Conservation (phyloP, 2,113 vertebrate genomes). For the Probosciger aterrimus region DNA sequence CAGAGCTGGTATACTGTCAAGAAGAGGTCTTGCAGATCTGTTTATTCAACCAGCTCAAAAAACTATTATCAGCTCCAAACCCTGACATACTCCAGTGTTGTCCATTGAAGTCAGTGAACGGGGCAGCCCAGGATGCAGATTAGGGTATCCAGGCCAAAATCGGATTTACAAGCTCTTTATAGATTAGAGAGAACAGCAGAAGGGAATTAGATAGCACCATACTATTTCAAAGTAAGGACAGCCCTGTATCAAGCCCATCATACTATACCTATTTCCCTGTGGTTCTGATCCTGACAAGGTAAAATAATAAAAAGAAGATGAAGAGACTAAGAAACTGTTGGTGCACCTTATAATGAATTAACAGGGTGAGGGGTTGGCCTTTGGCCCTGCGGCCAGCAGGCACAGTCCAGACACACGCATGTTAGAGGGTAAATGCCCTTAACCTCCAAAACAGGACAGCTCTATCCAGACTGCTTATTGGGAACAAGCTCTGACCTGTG, state of each 20-base stretch:
- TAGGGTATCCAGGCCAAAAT: conserved; percentile 14
- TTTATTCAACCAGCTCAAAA: background rate
- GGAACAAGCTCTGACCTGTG: background rate
- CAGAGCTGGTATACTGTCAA: conserved; percentile 19
- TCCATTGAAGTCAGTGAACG: background rate
- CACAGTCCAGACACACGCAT: background rate
- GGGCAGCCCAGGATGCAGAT: background rate
- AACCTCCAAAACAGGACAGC: background rate
- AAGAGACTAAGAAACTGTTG: background rate
- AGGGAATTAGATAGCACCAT: background rate
- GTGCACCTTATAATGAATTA: background rate
- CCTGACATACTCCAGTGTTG: background rate
- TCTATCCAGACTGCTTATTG: background rate
- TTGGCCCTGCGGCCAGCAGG: background rate
- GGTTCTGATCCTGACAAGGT: background rate
- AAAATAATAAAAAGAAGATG: background rate
- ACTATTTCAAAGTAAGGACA: background rate
- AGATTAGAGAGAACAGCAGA: background rate
- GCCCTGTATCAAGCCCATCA: background rate
- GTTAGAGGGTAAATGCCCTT: accelerated
- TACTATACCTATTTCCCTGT: background rate
- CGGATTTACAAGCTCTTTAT: conserved; percentile 6
- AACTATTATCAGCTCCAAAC: background rate
- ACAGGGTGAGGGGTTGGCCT: background rate
- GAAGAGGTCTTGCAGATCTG: conserved; percentile 10